A percentile compares a stretch with the other conserved stretches of the same genome.
These are phyloP conservation scores for Sylvicola cinctus DNA, from an alignment of 2,888 invertebrate species.

Conservation along the genomic window DNA sequence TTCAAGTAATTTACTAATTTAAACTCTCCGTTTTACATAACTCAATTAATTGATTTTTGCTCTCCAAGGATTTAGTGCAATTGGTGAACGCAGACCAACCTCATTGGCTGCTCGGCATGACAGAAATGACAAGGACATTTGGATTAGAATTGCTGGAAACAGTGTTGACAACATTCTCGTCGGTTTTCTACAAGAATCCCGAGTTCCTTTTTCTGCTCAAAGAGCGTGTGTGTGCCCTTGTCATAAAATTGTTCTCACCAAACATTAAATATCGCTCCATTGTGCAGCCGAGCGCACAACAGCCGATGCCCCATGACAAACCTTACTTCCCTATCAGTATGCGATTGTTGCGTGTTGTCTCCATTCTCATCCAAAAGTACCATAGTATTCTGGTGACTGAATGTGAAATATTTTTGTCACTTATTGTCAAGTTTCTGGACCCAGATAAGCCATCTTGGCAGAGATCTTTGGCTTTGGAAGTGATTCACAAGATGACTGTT, in stretches of 20 bases:
- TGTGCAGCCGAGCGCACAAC: conserved; percentile 33
- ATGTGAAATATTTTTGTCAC: conserved; percentile 93
- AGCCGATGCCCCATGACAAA: conserved; percentile 53
- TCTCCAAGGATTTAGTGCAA: conserved; percentile 73
- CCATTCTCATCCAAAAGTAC: conserved; percentile 82
- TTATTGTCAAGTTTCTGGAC: conserved; percentile 93
- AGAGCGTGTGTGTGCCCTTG: conserved; percentile 91
- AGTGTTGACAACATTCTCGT: conserved; percentile 68
- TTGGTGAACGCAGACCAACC: conserved; percentile 93
- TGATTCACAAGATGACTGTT: conserved; percentile 81
- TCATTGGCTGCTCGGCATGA: conserved; percentile 85
- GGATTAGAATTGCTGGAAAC: conserved; percentile 89
- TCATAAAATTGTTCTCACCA: conserved; percentile 96
- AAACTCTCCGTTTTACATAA: no score
- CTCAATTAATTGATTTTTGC: conserved; percentile 8
- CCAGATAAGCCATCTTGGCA: conserved; percentile 96
- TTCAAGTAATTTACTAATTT: conserved; percentile 41
- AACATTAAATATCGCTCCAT: conserved; percentile 81
- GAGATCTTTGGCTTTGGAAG: conserved; percentile 83
- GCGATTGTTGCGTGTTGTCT: conserved; percentile 79
- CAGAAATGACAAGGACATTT: conserved; percentile 93
- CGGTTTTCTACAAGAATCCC: conserved; percentile 73
- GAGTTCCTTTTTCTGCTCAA: conserved; percentile 89
- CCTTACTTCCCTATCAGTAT: conserved; percentile 96
- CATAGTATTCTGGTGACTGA: conserved; percentile 85